Evolutionary conservation across 2,888 invertebrate genomes (phyloP).

Genomic region (Rotaria socialis): DNA sequence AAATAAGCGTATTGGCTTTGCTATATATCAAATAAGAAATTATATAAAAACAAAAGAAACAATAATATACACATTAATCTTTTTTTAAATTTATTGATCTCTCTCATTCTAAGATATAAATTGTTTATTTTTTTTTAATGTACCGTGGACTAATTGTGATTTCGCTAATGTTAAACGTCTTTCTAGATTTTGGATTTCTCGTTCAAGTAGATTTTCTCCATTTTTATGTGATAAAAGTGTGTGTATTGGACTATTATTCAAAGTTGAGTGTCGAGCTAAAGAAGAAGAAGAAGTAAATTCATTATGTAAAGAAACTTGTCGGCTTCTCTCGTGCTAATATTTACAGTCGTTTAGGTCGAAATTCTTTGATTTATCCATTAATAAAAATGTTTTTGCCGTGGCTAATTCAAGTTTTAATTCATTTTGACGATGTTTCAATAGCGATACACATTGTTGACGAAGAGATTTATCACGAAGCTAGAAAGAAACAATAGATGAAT

Average conservation of each 20-base stretch:
- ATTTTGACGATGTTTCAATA: conserved; percentile 6
- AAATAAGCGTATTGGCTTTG: neutral
- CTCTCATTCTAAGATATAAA: neutral
- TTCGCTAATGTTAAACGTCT: neutral
- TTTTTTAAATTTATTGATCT: neutral
- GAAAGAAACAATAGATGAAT: neutral
- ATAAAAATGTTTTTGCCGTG: neutral
- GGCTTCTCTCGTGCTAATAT: neutral
- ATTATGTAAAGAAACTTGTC: neutral
- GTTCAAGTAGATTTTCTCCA: conserved; percentile 20
- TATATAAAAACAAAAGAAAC: neutral
- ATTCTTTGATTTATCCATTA: neutral
- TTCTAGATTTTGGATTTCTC: neutral
- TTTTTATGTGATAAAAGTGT: neutral
- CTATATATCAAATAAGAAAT: neutral
- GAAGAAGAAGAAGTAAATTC: neutral
- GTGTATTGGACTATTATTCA: neutral
- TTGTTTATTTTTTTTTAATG: conserved; percentile 4
- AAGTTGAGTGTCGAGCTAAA: neutral
- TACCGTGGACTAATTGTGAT: neutral
- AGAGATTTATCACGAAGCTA: conserved; percentile 25
- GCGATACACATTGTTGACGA: neutral
- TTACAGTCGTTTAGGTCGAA: neutral
- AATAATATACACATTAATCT: neutral
- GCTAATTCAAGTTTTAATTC: conserved; percentile 12